Base-by-base conservation (phyloP, 2,888 invertebrate genomes). In the Phalera bucephala region DNA sequence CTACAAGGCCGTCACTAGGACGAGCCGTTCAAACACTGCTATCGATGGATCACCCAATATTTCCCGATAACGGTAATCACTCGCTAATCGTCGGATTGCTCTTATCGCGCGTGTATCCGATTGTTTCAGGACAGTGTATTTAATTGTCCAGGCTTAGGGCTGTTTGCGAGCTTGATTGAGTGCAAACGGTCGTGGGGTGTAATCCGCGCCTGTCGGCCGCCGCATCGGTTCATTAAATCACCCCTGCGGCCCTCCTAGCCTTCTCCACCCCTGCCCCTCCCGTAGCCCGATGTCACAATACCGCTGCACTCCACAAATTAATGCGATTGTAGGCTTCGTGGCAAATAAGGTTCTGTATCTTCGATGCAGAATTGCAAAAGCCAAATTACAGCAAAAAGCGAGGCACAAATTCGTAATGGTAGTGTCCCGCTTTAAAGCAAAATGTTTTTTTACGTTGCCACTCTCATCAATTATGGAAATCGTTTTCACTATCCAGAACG, bases 121-220 rank as follows among this genome's bases (percentile, higher is more conserved):
- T 85, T 86, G 86, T 86, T 85, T 84, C 77, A 70, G 68, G 72
- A 64, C 68, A 68, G 76, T 80, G 79, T 85, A 84, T 86, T 85
- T 88, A 88, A 88, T 88, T 85, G 85, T 80, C 69, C 70, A 66
- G 74, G 83, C 78, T 85, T 80, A 81, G 81, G 74, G 80, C 75
- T 88, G 87, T 86, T 88, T 84, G 88, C 83, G 78, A 78, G 85
- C 76, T 78, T 87, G 87, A 88, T 88, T 87, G 86, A 87, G 87
- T 86, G 86, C 85, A 81, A 86, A 83, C 81, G 81, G 66, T 76
- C 69, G 80, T 73, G 80, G 84, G 82, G 86, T 79, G 87, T 85
- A 86, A 85, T 85, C 87, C 87, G 72, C 77, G 80, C 72, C 76
- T 77, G 85, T 84, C 85, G 77, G 74, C 79, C 79, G 71, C 84